phyloP scores from a whole-genome alignment of 2,797 vertebrate species.

The Gadopsis bispinosus region DNA sequence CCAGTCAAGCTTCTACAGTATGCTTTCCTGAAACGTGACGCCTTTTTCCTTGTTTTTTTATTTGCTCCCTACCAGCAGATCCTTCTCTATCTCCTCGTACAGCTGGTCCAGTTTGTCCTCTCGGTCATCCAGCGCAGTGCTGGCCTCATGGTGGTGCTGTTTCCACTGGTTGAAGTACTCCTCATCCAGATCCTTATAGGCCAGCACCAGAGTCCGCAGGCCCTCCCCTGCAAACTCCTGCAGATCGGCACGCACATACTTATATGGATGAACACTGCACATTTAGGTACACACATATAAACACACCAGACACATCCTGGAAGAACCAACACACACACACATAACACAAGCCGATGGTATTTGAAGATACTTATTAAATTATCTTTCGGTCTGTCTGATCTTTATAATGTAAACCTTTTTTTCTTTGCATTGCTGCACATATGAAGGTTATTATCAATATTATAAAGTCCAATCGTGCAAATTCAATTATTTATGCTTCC shows the following conservation, averaged over 20 bases:
- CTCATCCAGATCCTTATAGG: conserved; percentile 90
- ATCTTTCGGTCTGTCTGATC: not conserved
- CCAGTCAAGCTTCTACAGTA: too few species aligned
- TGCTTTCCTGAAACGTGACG: too few species aligned
- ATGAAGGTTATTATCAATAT: not conserved
- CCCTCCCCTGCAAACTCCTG: conserved; percentile 96
- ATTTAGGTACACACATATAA: not conserved
- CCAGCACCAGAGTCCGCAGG: conserved; percentile 91
- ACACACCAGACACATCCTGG: conserved; percentile 4
- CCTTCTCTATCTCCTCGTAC: conserved; percentile 94
- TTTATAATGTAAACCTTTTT: not conserved
- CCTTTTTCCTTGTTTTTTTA: not conserved
- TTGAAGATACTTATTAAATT: not conserved
- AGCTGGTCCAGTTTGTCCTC: conserved; percentile 87
- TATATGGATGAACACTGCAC: not conserved
- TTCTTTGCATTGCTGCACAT: not conserved
- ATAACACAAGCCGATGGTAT: not conserved
- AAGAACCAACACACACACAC: not conserved
- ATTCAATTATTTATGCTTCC: not conserved
- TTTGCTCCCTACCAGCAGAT: conserved; percentile 86
- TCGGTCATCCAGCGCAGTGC: conserved; percentile 85
- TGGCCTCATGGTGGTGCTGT: conserved; percentile 89
- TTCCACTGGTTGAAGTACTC: conserved; percentile 88
- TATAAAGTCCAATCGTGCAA: not conserved
- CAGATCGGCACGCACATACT: conserved; percentile 42